Evolutionary conservation across 2,797 vertebrate genomes (phyloP), one percentile per base, ranked within the genome.

Genomic region (Antrozous pallidus): DNA sequence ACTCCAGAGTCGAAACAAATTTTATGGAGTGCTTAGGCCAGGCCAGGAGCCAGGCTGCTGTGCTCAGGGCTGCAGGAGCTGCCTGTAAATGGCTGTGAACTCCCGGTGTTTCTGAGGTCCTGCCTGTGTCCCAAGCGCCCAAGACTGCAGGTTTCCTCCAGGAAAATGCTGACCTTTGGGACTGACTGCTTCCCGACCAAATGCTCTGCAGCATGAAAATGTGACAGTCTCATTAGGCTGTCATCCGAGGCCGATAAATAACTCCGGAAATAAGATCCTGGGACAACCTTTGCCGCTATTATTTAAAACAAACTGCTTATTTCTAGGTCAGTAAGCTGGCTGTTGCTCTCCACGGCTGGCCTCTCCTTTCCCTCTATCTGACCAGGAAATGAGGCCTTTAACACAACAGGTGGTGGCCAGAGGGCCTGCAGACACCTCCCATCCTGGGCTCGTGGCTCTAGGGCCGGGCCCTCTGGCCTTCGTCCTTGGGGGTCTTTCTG

Each of bases 241-340:
- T 89, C 36, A 1, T 9, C 31, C 24, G 54, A 93, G 70, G 14
- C 40, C 88, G 82, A 33, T 90, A 88, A 94, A 90, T 92, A 90
- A 73, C 71, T 77, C 61, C 31, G 78, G 92, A 93, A 47, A 90
- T 31, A 74, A 85, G 90, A 67, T 40, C 81, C 42, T 36, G 28
- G 9, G 49, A 81, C 49, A 54, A 24, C 45, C 22, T 86, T 86
- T 26, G 42, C 84, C 42, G 47, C 36, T 58, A 45, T 61, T 16
- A 69, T 42, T 73, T 67, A 63, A 84, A 85, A 71, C 54, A 94
- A 61, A 79, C 16, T 45, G 58, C 45, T 38, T 82, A 77, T 94
- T 91, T 86, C 67, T 54, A 71, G 65, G 54, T 38, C 58, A 47
- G 22, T 8, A 14, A 70, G 3, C 33, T 17, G 28, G 24, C 20